phyloP scores from a whole-genome alignment of 2,888 invertebrate genomes.

The Ephialtes manifestator region DNA sequence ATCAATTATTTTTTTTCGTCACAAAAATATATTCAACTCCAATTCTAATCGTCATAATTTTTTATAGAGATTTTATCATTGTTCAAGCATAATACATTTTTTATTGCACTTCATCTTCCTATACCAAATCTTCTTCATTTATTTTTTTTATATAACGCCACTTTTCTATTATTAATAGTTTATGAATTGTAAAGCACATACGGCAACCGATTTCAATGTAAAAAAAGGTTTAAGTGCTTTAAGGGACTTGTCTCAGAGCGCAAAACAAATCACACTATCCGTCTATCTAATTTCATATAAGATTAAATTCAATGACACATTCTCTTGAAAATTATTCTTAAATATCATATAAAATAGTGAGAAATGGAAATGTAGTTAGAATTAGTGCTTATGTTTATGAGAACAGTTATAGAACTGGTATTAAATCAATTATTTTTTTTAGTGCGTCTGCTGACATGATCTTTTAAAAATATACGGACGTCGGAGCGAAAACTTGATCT shows the following conservation, averaged over 20 bases:
- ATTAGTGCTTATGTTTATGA: background rate
- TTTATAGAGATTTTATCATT: too few species aligned
- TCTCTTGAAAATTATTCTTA: background rate
- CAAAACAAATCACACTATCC: too few species aligned
- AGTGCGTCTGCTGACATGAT: slow-evolving; percentile 69
- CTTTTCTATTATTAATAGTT: too few species aligned
- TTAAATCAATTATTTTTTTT: background rate
- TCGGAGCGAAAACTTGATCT: slow-evolving; percentile 80
- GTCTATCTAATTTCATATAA: background rate
- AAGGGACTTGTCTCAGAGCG: too few species aligned
- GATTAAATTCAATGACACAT: background rate
- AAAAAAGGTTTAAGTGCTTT: too few species aligned
- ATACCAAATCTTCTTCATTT: too few species aligned
- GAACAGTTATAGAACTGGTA: background rate
- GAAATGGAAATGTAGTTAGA: background rate
- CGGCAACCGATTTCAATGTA: too few species aligned
- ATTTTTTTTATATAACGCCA: too few species aligned
- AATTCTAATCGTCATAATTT: background rate
- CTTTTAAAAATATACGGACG: slow-evolving; percentile 81
- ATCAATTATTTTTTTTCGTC: background rate
- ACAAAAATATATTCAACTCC: background rate
- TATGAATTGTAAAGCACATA: too few species aligned
- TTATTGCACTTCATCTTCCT: too few species aligned
- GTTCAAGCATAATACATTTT: too few species aligned
- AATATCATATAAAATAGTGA: background rate